A percentile compares a stretch with the other conserved stretches of the same genome.
These are phyloP conservation scores for Heteronetta atricapilla DNA, from an alignment of 2,113 vertebrate species.

Conservation along the genomic window DNA sequence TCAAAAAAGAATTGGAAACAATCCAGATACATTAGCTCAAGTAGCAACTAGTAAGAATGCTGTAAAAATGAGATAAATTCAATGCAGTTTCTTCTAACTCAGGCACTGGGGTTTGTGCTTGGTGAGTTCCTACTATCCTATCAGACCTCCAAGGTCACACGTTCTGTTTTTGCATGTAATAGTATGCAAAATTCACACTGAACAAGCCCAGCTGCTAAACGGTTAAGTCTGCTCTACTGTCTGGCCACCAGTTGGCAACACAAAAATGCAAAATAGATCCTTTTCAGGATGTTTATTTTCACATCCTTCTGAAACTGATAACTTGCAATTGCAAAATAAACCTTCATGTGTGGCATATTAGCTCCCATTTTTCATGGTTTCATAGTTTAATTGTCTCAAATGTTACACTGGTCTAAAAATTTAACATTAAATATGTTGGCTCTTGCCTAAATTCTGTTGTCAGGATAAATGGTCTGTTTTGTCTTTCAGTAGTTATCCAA, in stretches of 20 bases:
- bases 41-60: slow-evolving; percentile 39
- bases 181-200: slow-evolving; percentile 4
- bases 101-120: not conserved
- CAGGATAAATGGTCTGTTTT: slow-evolving; percentile 35
- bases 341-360: slow-evolving; percentile 43
- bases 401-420: slow-evolving; percentile 52
- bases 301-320: slow-evolving; percentile 63
- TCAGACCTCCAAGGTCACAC: not conserved
- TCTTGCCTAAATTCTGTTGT: slow-evolving; percentile 50
- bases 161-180: not conserved
- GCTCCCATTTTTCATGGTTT: slow-evolving; percentile 63
- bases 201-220: slow-evolving; percentile 45
- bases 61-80: slow-evolving; percentile 60
- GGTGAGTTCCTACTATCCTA: not conserved
- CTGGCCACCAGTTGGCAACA: slow-evolving; percentile 72
- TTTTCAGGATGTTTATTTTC: slow-evolving; percentile 74
- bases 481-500: slow-evolving; percentile 23
- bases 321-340: slow-evolving; percentile 66
- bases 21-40: slow-evolving; percentile 58
- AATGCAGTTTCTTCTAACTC: slow-evolving; percentile 25
- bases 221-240: slow-evolving; percentile 67
- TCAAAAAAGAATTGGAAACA: slow-evolving; percentile 58
- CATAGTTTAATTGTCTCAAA: slow-evolving; percentile 59
- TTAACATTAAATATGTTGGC: slow-evolving; percentile 57
- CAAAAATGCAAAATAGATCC: slow-evolving; percentile 72